These are phyloP conservation scores for Phalacrocorax aristotelis DNA, from an alignment of 2,113 vertebrate genomes.

Conservation along the genomic window DNA sequence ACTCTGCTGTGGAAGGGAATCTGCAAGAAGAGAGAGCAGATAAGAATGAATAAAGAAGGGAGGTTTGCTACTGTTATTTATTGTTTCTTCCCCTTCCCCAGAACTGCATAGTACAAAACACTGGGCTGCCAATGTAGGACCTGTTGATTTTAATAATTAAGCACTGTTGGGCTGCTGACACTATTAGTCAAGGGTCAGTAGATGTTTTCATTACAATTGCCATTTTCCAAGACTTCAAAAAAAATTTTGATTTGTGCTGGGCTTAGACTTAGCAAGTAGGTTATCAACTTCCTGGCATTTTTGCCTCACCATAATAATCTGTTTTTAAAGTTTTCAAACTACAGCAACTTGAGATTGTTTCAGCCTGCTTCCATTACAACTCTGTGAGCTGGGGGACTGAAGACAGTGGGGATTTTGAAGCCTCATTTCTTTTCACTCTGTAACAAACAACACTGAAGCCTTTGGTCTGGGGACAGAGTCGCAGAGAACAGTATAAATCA, in stretches of 20 bases:
- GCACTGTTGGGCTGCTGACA: constrained; percentile 11
- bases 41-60: not conserved
- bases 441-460: not conserved
- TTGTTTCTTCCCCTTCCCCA: not conserved
- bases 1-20: not conserved
- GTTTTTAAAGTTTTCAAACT: not conserved
- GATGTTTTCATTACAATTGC: constrained; percentile 36
- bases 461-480: not conserved
- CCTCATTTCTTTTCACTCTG: not conserved
- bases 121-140: not conserved
- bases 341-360: not conserved
- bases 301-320: not conserved
- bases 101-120: not conserved
- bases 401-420: not conserved
- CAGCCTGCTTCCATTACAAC: not conserved
- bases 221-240: constrained; percentile 35
- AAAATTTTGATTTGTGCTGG: not conserved
- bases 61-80: not conserved
- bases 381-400: not conserved
- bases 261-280: not conserved
- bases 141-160: constrained; percentile 59
- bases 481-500: not conserved
- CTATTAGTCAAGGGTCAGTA: constrained; percentile 43
- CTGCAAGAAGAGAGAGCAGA: not conserved
- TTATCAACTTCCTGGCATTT: constrained; percentile 21